phyloP scores from a whole-genome alignment of 2,888 invertebrate species.

The Pocota personata region DNA sequence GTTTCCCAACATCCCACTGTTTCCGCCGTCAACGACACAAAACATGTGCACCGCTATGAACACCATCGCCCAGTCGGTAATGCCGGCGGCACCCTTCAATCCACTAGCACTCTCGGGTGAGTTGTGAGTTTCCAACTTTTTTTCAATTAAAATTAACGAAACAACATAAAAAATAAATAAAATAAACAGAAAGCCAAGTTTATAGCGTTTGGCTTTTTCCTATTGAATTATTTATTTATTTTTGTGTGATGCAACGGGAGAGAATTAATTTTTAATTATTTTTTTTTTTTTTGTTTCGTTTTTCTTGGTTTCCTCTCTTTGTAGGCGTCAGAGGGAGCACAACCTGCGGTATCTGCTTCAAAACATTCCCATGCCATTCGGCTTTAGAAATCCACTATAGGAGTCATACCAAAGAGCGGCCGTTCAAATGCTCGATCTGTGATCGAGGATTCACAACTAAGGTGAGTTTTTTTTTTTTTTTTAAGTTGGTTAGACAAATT shows the following conservation, averaged over 20 bases:
- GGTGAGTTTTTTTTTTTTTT: slow-evolving; percentile 84
- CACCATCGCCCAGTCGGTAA: slow-evolving; percentile 91
- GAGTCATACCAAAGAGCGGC: slow-evolving; percentile 97
- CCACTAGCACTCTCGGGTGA: slow-evolving; percentile 90
- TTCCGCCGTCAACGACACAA: slow-evolving; percentile 85
- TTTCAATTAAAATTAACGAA: slow-evolving; percentile 39
- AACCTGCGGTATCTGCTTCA: slow-evolving; percentile 98
- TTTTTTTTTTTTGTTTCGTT: slow-evolving; percentile 23
- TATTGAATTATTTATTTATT: slow-evolving; percentile 39
- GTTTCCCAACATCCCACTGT: slow-evolving; percentile 82
- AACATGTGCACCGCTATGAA: slow-evolving; percentile 91
- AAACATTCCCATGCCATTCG: slow-evolving; percentile 99
- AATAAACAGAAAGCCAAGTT: not conserved
- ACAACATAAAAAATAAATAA: slow-evolving; percentile 58
- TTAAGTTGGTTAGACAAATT: not conserved
- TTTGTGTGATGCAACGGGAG: slow-evolving; percentile 25
- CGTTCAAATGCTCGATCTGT: slow-evolving; percentile 98
- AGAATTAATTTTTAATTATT: not conserved
- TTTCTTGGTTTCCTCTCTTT: slow-evolving; percentile 45
- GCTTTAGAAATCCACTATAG: slow-evolving; percentile 98
- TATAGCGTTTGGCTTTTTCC: not conserved
- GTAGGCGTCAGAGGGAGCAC: slow-evolving; percentile 92
- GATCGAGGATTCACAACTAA: slow-evolving; percentile 98
- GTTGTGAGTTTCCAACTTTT: slow-evolving; percentile 76
- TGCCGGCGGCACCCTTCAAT: slow-evolving; percentile 93